Evolutionary conservation across 2,888 invertebrate genomes (phyloP), one percentile per base, ranked within the genome.

Genomic region (Melanchra persicariae): DNA sequence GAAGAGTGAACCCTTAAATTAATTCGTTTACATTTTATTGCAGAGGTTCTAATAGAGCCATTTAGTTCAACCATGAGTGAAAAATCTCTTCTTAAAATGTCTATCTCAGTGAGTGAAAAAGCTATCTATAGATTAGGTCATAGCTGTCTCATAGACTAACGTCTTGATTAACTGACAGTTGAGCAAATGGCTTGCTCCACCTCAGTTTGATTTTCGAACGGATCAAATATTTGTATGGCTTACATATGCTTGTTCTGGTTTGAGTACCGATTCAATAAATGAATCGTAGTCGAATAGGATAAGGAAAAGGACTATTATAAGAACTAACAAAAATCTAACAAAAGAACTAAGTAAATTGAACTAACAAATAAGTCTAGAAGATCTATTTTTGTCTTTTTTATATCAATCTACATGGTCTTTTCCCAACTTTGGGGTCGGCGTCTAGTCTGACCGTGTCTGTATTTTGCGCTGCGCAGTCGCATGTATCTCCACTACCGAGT

Each of bases 201-300:
- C 30, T 57, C n/a, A 49, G 34, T 43, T 74, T 64, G 19, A 49
- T 74, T 64, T 24, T 24, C 15, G 30, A 15, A 15, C n/a, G 17
- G 49, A 62, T 40, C 63, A 47, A 74, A 74, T 71, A 71, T 73
- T 63, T 43, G 47, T 24, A 19, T 47, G 26, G 37, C 62, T 54
- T 30, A 43, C 24, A 34, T 4, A 19, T 43, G 63, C 24, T 55
- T 49, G 40, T 49, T 55, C 19, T 2, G n/a, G 17, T 34, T 49
- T 22, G 43, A 43, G 40, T 43, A 55, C 10, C 34, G 19, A 65
- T 43, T 45, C 49, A 64, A 57, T 34, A 72, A 40, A 47, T 55
- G 12, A 30, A 40, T 52, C 52, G 4, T 2, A n/a, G n/a, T n/a
- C n/a, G 24, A 45, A 26, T 30, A 8, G 30, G 5, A 30, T 30